Percentiles rank a stretch among this genome's conserved stretches.
Conservation (phyloP, 2,113 vertebrate species). For the Platysternon megacephalum region DNA sequence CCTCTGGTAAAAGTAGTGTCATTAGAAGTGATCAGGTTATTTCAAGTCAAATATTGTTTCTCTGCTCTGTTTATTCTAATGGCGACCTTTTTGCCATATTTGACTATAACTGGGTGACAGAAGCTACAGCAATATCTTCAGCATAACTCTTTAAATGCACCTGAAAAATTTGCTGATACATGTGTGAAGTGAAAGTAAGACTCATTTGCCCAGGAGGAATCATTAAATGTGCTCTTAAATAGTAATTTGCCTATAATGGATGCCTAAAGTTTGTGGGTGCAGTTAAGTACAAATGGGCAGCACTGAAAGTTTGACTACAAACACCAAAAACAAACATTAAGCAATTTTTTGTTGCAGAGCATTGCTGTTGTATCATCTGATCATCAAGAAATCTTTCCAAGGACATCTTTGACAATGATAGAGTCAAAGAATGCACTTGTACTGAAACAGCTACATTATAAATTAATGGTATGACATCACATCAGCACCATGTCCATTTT, state of each 20-base stretch:
- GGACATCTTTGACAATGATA: background rate
- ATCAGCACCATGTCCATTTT: background rate
- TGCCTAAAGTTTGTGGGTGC: fast-evolving
- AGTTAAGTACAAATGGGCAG: background rate
- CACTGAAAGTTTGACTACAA: background rate
- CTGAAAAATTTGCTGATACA: background rate
- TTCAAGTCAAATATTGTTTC: background rate
- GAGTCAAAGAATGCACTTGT: background rate
- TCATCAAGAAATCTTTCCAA: background rate
- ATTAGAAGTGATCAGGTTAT: fast-evolving
- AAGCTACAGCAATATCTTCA: background rate
- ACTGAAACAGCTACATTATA: background rate
- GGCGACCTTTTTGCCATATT: fast-evolving
- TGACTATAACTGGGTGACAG: background rate
- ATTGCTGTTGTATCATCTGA: fast-evolving
- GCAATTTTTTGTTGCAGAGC: background rate
- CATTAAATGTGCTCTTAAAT: background rate
- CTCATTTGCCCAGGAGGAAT: background rate
- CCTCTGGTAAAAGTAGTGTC: background rate
- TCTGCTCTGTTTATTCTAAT: fast-evolving
- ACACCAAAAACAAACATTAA: fast-evolving
- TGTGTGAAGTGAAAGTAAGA: background rate
- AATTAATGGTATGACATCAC: background rate
- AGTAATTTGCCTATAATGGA: background rate
- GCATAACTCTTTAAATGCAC: background rate